A percentile compares a stretch with the other conserved stretches of the same genome.
phyloP scores from a whole-genome alignment of 1,140 invertebrate species.

The Rhizoglyphus robini region DNA sequence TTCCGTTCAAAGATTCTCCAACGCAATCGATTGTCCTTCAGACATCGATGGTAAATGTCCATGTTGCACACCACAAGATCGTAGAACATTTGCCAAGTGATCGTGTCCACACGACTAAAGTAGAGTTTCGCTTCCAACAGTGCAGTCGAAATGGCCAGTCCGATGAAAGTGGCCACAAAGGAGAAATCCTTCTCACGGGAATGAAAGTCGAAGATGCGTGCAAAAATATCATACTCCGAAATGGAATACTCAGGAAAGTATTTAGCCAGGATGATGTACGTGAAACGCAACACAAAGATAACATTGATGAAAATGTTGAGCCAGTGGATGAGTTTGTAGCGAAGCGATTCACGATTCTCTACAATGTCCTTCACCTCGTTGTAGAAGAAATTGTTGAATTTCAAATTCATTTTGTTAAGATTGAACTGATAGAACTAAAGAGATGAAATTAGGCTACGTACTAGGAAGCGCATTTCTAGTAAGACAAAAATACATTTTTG shows the following conservation, averaged over 20 bases:
- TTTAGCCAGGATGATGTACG: neutral
- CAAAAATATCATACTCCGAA: neutral
- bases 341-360: neutral
- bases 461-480: too few relatives aligned
- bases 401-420: neutral
- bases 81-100: conserved; percentile 10
- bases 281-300: neutral
- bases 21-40: neutral
- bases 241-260: neutral
- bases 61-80: neutral
- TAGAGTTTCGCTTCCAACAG: neutral
- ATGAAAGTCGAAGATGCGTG: neutral
- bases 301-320: neutral
- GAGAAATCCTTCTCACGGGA: neutral
- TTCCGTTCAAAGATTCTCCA: neutral
- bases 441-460: too few relatives aligned
- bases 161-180: neutral
- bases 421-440: too few relatives aligned
- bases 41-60: neutral
- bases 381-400: conserved; percentile 5
- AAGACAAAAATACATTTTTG: too few relatives aligned
- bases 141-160: neutral
- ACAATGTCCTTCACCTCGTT: conserved; percentile 4
- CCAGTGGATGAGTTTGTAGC: neutral
- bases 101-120: neutral